Evolutionary conservation across 1,140 invertebrate species (phyloP), one percentile per base, ranked within the genome.

Genomic region (Cyphomyrmex costatus): DNA sequence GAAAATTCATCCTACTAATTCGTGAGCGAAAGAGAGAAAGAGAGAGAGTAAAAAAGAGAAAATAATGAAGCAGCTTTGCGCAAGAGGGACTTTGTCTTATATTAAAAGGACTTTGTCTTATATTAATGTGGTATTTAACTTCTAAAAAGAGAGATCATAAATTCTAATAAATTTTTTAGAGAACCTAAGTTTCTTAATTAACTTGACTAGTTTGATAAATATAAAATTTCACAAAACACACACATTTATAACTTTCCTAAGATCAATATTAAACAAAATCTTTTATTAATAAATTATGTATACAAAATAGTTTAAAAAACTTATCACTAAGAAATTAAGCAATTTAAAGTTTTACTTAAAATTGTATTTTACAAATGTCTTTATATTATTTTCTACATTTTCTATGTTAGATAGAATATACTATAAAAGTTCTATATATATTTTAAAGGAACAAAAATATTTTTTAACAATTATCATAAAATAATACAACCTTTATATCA

Each of bases 61-160:
- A 46, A 24, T 78, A 78, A 78, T 78, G 21, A 78, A 78, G 58
- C 58, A 49, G 56, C 58, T 46, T 63, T 78, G 42, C 76, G 24
- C 36, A 63, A 63, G 30, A 74, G 51, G 30, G 53, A 74, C 71
- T 73, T 73, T 74, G 51, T 58, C 51, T 74, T 74, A 36, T 74
- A 36, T 74, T 74, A 77, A 77, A 77, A 21, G 24, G 33, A 46
- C 36, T 77, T 77, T 77, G 58, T 77, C 58, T 77, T 63, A 77
- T 61, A 61, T 77, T 61, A 63, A 42, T 36, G 74, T 46, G 36
- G 58, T 63, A 36, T 77, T 77, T 42, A 63, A 77, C 56, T 61
- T 77, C 58, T 14, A 58, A 71, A 51, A 71, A 58, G n/a, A 21
- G n/a, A 74, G n/a, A 74, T 58, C n/a, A 58, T 58, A 74, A 58